Percentiles rank a stretch among this genome's conserved stretches.
Evolutionary conservation across 2,888 invertebrate genomes (phyloP).

Genomic region (Dicyrtoma fusca): DNA sequence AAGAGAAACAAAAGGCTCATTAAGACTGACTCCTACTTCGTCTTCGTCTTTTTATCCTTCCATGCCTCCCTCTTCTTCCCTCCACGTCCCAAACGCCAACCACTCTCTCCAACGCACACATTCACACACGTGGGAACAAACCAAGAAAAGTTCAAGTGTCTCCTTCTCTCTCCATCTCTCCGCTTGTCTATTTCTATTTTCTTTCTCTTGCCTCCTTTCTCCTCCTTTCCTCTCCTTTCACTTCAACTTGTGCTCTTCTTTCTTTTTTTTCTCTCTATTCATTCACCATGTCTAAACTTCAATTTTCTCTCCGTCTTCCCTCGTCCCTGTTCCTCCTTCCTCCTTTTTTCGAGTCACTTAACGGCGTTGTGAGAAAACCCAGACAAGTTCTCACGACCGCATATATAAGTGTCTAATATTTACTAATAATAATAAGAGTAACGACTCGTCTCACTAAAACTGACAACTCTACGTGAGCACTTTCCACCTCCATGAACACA

Average conservation of each 20-base stretch:
- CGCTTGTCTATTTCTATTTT: slow-evolving; percentile 8
- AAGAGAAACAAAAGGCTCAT: slow-evolving; percentile 36
- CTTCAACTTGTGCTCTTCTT: not conserved
- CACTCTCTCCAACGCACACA: not conserved
- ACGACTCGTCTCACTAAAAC: slow-evolving; percentile 10
- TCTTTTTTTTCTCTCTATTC: not conserved
- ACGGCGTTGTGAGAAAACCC: slow-evolving; percentile 9
- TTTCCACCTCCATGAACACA: not conserved
- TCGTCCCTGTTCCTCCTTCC: not conserved
- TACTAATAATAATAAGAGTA: slow-evolving; percentile 30
- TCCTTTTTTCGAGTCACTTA: not conserved
- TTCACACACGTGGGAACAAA: not conserved
- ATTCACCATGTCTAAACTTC: no score
- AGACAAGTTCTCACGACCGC: slow-evolving; percentile 26
- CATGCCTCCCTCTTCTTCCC: no score
- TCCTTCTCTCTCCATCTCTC: not conserved
- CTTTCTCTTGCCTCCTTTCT: not conserved
- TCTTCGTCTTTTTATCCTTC: slow-evolving; percentile 12
- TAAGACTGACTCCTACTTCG: slow-evolving; percentile 27
- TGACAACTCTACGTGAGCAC: slow-evolving; percentile 8
- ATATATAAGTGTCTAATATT: slow-evolving; percentile 26
- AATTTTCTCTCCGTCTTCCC: not conserved
- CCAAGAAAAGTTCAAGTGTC: slow-evolving; percentile 19
- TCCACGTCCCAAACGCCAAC: no score
- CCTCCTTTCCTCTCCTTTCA: slow-evolving; percentile 10